Percentiles rank a stretch among this genome's conserved stretches.
Evolutionary conservation across 1,140 invertebrate species (phyloP).

Genomic region (Drosophila baimaii): DNA sequence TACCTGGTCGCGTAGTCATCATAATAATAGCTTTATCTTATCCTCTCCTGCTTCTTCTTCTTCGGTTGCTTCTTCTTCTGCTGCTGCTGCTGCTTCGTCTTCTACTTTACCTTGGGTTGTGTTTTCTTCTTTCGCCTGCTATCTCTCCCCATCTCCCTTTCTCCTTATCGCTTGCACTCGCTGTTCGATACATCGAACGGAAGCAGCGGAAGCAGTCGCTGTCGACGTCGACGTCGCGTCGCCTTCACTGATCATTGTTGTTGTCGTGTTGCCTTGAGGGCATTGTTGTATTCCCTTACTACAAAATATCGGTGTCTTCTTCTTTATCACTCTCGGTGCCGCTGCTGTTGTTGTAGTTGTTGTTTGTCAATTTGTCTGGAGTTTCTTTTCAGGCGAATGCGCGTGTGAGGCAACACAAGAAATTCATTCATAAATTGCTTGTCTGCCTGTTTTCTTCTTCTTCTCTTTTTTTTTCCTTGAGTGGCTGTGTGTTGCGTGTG

Average conservation of each 20-base stretch:
- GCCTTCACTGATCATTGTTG: slow-evolving; percentile 27
- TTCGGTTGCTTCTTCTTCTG: not conserved
- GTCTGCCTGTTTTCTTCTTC: slow-evolving; percentile 34
- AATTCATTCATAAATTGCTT: slow-evolving; percentile 83
- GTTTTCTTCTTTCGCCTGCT: slow-evolving; percentile 6
- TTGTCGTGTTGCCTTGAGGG: slow-evolving; percentile 26
- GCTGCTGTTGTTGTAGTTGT: slow-evolving; percentile 33
- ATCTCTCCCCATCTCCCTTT: slow-evolving; percentile 15
- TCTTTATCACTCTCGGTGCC: slow-evolving; percentile 35
- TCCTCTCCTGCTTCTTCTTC: slow-evolving; percentile 10
- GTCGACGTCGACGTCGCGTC: slow-evolving; percentile 41
- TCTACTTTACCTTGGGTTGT: slow-evolving; percentile 17
- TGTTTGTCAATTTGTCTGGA: slow-evolving; percentile 61
- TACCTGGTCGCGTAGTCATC: slow-evolving; percentile 78
- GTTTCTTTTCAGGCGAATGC: slow-evolving; percentile 63
- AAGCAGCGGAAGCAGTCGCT: slow-evolving; percentile 79
- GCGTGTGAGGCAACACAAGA: slow-evolving; percentile 80
- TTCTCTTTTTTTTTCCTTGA: not conserved
- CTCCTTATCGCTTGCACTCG: slow-evolving; percentile 33
- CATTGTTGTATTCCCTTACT: slow-evolving; percentile 54
- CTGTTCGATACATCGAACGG: slow-evolving; percentile 72
- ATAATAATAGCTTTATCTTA: slow-evolving; percentile 80
- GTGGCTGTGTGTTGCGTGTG: slow-evolving; percentile 14
- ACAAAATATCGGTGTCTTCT: slow-evolving; percentile 46
- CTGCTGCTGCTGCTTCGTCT: not conserved